Conservation (phyloP, 2,113 vertebrate species). For the Strigops habroptila region DNA sequence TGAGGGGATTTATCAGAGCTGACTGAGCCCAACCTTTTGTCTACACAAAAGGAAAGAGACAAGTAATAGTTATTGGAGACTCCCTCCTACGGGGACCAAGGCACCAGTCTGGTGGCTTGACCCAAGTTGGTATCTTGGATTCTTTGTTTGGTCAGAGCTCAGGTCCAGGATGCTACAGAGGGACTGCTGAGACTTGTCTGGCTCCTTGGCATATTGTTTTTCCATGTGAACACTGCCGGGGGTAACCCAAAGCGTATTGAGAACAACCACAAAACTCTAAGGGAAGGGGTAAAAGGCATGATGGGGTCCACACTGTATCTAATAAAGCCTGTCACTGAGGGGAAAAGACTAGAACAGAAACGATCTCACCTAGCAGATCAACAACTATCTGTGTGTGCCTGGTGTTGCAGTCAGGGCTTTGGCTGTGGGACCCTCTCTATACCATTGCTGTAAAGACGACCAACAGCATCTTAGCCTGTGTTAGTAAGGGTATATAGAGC, state of each 20-base stretch:
- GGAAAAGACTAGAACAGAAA: neutral
- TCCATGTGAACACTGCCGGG: neutral
- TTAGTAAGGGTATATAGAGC: neutral
- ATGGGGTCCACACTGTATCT: rapidly evolving
- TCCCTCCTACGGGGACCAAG: neutral
- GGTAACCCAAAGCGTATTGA: neutral
- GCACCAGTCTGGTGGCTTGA: neutral
- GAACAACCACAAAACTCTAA: neutral
- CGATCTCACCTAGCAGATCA: neutral
- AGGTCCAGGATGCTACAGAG: neutral
- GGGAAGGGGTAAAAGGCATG: neutral
- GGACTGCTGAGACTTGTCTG: neutral
- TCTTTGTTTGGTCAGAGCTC: neutral
- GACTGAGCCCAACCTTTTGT: neutral
- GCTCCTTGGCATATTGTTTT: neutral
- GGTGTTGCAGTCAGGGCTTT: neutral
- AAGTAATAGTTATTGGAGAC: neutral
- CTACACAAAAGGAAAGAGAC: neutral
- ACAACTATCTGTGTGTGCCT: rapidly evolving
- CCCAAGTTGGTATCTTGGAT: neutral
- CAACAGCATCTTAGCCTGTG: neutral
- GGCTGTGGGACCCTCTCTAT: neutral
- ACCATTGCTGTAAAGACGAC: neutral
- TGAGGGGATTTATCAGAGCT: neutral
- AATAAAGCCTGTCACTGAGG: neutral